Base-by-base conservation (phyloP, 2,113 vertebrate species). In the Octodon degus region DNA sequence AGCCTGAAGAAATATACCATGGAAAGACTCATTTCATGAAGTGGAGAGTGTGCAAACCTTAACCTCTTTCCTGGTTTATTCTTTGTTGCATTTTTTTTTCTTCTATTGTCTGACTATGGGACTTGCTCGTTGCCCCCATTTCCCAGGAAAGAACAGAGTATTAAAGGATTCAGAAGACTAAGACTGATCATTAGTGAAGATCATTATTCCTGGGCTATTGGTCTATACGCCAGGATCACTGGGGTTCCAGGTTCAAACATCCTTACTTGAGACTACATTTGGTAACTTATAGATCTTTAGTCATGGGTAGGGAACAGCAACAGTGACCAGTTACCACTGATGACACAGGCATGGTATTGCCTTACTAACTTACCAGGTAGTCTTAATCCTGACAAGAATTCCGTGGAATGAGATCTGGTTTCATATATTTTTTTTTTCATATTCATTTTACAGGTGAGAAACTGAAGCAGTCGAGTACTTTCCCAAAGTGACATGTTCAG, bases 401-500 rank as follows among this genome's bases (percentile, higher is more conserved):
- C 67, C 77, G 37, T 4, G 62, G 80, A 30, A 43, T 79, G 17
- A n/a, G 50, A 55, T 43, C 32, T 90, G 30, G 65, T 43, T 34
- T 80, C 60, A 43, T 43, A 4, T 43, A 5, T 43, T 43, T 43
- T 43, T 43, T 43, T 43, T 43, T 43, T 43, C 43, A 62, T 34
- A 8, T 17, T 7, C 70, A 92, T 92, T 94, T 95, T 92, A 90
- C 7, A 94, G 58, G n/a, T 70, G 1, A 92, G 25, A 85, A 76
- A 77, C 72, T 53, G 65, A 89, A 79, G 34, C 67, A 80, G 9
- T 62, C 14, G 77, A 84, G 47, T 93, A 60, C 22, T 77, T 90
- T 25, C 88, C 62, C 63, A 60, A 86, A 34, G 60, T 94, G 40
- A 92, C 32, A 80, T 11, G 8, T 47, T 94, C 60, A 74, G 19